Base-by-base conservation (phyloP, 2,797 vertebrate genomes). In the Gymnocypris eckloni region DNA sequence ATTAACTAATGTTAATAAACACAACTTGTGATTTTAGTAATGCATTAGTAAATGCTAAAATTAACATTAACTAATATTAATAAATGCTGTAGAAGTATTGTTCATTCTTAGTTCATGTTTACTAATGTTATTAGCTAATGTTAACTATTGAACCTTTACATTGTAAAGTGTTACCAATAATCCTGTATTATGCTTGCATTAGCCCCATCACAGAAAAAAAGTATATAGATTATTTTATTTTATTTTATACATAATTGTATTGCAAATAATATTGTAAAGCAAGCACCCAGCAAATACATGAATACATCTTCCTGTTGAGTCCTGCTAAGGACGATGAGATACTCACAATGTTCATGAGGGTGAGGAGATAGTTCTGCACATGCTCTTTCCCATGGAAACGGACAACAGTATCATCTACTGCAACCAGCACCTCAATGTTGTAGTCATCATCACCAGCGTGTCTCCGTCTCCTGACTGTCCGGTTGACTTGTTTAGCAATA, bases 281-380 rank as follows among this genome's bases (percentile, higher is more conserved):
- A 50, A 50, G 45, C 25, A 33, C 72, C 25, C 39, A 64, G 16
- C 0, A 37, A 73, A 39, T 16, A 66, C 0, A 41, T 52, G 0
- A 43, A 64, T 64, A 2, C 4, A 76, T 10, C 41, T 64, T 59
- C 25, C 25, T 10, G 28, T 6, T 54, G 10, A 67, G 22, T 33
- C 15, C 3, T 85, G 16, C 41, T 18, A 33, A 43, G 11, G 37
- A 43, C 33, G 13, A 59, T 39, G 16, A 4, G 18, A 41, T 90
- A 97, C 98, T 98, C 92, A 99, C 98, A 5, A 99, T 99, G 90
- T 99, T 99, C 98, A 99, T 99, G 82, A 99, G 96, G 20, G 98
- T 99, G 54, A 99, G 96, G 64, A 99, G 97, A 94, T 99, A 99
- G 93, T 99, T 99, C 86, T 99, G 98, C 39, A 99, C 98, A 0